These are phyloP conservation scores for Drosophila subsilvestris DNA, from an alignment of 2,888 invertebrate genomes.

Conservation along the genomic window DNA sequence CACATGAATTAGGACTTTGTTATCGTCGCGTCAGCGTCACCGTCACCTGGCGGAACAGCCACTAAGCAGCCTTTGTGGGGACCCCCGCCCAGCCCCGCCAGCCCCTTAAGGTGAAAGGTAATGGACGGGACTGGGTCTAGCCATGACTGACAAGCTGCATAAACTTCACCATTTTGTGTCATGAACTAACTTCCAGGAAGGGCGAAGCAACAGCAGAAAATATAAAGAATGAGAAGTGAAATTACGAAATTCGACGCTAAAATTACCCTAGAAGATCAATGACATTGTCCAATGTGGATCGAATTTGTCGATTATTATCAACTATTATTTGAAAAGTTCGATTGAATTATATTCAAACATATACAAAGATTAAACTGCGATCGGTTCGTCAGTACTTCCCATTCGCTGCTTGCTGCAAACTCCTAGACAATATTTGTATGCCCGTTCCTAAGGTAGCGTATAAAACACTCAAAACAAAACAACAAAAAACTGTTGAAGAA, in stretches of 20 bases:
- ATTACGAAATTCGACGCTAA: not conserved
- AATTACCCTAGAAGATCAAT: not conserved
- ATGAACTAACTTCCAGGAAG: slow-evolving; percentile 42
- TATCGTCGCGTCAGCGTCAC: slow-evolving; percentile 66
- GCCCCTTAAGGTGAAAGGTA: slow-evolving; percentile 37
- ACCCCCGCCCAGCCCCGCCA: too few relatives aligned
- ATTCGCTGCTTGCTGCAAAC: not conserved
- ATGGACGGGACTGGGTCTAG: slow-evolving; percentile 41
- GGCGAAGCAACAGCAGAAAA: slow-evolving; percentile 3
- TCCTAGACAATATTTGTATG: not conserved
- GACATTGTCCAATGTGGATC: too few relatives aligned
- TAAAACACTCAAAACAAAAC: slow-evolving; percentile 4
- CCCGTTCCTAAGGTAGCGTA: not conserved
- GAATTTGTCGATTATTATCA: too few relatives aligned
- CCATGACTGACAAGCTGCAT: slow-evolving; percentile 40
- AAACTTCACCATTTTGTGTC: slow-evolving; percentile 60
- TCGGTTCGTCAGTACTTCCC: not conserved
- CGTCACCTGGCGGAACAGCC: slow-evolving; percentile 72
- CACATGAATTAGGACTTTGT: slow-evolving; percentile 62
- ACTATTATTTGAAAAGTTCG: too few relatives aligned
- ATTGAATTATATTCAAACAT: too few relatives aligned
- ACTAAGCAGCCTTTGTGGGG: slow-evolving; percentile 34
- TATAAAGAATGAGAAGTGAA: not conserved
- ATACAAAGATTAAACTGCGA: not conserved
- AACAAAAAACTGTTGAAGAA: slow-evolving; percentile 16